These are phyloP conservation scores for Cacatua alba DNA, from an alignment of 2,113 vertebrate species.

Conservation along the genomic window DNA sequence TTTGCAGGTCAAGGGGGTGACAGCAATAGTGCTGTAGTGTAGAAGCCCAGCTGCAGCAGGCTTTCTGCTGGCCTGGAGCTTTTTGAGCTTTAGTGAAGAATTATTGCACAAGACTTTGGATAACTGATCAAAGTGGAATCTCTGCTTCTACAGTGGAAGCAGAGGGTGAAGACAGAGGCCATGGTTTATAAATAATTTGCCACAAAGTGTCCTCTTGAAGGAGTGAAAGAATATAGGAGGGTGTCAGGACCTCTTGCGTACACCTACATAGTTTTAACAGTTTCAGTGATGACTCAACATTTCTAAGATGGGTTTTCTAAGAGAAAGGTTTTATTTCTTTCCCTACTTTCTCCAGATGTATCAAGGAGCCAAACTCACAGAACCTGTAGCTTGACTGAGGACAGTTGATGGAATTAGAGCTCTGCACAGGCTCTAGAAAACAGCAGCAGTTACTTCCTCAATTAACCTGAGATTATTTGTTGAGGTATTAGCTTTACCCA, in stretches of 20 bases:
- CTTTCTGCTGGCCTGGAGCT: neutral
- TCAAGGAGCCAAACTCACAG: neutral
- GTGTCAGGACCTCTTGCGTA: neutral
- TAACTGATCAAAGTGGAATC: neutral
- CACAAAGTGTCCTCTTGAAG: neutral
- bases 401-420: neutral
- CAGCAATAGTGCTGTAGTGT: accelerated
- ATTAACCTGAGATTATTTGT: neutral
- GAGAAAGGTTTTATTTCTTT: neutral
- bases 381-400: neutral
- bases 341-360: neutral
- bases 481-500: neutral
- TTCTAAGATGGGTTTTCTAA: neutral
- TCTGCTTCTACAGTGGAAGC: neutral
- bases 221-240: neutral
- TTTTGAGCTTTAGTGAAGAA: neutral
- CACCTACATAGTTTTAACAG: neutral
- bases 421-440: neutral
- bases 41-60: neutral
- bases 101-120: neutral
- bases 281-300: neutral
- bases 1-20: neutral
- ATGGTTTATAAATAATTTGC: neutral
- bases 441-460: neutral
- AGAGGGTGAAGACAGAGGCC: neutral